These are phyloP conservation scores for Oryzias celebensis DNA, from an alignment of 2,113 vertebrate genomes.

Conservation along the genomic window DNA sequence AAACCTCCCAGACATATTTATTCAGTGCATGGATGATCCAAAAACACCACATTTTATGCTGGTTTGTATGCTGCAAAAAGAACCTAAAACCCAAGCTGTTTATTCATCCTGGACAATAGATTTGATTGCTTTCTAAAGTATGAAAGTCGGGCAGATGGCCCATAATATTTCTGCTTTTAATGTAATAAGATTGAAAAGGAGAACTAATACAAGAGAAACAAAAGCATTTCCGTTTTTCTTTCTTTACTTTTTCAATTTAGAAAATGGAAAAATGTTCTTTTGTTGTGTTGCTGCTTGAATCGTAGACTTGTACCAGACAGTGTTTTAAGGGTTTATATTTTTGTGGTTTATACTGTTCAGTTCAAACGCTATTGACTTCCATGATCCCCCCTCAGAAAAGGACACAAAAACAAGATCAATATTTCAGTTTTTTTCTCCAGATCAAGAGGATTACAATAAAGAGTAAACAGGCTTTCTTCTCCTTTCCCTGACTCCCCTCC, in stretches of 20 bases:
- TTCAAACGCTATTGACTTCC: slow-evolving; percentile 46
- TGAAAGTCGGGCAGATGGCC: slow-evolving; percentile 53
- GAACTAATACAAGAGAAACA: slow-evolving; percentile 18
- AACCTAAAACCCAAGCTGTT: slow-evolving; percentile 34
- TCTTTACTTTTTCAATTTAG: slow-evolving; percentile 19
- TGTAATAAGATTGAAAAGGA: slow-evolving; percentile 47
- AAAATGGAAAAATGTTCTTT: slow-evolving; percentile 2
- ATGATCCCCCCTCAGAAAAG: slow-evolving; percentile 45
- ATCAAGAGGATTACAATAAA: slow-evolving; percentile 45
- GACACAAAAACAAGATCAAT: slow-evolving; percentile 47
- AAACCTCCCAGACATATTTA: not conserved
- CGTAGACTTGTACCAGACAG: too few relatives aligned
- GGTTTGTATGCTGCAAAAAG: not conserved
- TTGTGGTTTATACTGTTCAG: slow-evolving; percentile 2
- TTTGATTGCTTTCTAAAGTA: slow-evolving; percentile 29
- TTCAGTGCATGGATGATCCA: not conserved
- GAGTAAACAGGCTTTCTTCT: slow-evolving; percentile 30
- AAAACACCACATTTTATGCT: not conserved
- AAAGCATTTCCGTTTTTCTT: not conserved
- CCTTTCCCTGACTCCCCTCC: slow-evolving; percentile 6
- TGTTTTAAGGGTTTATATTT: too few relatives aligned
- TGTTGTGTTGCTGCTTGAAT: too few relatives aligned
- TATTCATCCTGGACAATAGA: slow-evolving; percentile 41
- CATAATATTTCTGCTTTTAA: slow-evolving; percentile 28
- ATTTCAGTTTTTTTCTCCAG: slow-evolving; percentile 43